Evolutionary conservation across 2,113 vertebrate genomes (phyloP), one percentile per base, ranked within the genome.

Genomic region (Recurvirostra avosetta): DNA sequence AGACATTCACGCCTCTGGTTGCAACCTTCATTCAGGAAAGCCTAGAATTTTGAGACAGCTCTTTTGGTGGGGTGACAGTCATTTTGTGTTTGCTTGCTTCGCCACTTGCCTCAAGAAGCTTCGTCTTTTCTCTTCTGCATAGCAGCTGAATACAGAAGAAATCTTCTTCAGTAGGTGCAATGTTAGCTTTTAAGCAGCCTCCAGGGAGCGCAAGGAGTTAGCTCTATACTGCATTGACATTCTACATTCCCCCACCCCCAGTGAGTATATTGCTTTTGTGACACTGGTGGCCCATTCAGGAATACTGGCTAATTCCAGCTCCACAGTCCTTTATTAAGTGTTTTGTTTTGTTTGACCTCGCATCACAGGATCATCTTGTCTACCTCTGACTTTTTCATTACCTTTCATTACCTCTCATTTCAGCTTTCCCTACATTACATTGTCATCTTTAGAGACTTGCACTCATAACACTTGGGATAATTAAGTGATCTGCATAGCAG

Each of bases 321-420:
- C 92, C 82, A 78, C 53, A 59, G 66, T 65, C 82, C 96, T 92
- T 93, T 92, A 95, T 97, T 91, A 96, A 97, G 95, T 93, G 93
- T 91, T 97, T 96, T 97, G 92, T 96, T 97, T 97, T 96, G 87
- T 93, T 95, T 95, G 94, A 96, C 91, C 97, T 97, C 81, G 23
- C 92, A 93, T 96, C 93, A 86, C 32, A 59, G 86, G 80, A 86
- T 96, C 94, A 94, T 90, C 94, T 95, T 94, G 95, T 96, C 94
- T 96, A 92, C 72, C 38, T 79, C 96, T 95, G 96, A 96, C 96
- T 97, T 96, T 97, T 96, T 97, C 94, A 97, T 96, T 97, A 97
- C 92, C 80, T 96, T 97, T 96, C 96, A 98, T 97, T 98, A 96
- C 71, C 56, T 94, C 89, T 96, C 49, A 85, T 93, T 95, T 89